phyloP scores from a whole-genome alignment of 2,113 vertebrate species.

The Cyanoderma ruficeps region DNA sequence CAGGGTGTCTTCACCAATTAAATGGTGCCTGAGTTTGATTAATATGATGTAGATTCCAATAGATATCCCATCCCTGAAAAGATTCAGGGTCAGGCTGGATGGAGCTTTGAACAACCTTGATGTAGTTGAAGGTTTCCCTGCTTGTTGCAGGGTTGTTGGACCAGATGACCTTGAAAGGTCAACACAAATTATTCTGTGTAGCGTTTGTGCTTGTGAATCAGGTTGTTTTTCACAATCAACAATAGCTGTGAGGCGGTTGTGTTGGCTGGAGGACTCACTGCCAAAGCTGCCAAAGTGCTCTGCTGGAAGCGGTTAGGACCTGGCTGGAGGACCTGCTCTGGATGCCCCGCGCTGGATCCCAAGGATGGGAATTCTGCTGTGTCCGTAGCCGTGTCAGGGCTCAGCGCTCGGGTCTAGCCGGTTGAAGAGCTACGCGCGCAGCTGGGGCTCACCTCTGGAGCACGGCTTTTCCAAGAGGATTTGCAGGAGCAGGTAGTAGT shows the following conservation, averaged over 20 bases:
- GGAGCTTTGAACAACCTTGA: neutral
- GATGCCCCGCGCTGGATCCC: neutral
- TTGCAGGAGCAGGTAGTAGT: neutral
- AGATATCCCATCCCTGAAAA: neutral
- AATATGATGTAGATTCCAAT: neutral
- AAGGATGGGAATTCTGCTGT: neutral
- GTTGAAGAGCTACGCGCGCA: fast-evolving
- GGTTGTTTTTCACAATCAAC: neutral
- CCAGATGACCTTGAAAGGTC: neutral
- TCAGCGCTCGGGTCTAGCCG: neutral
- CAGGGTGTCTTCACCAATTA: neutral
- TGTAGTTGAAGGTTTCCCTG: neutral
- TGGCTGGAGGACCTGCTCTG: neutral
- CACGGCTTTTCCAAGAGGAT: fast-evolving
- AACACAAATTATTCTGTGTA: neutral
- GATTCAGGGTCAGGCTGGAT: neutral
- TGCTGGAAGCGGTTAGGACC: neutral
- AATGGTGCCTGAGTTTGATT: neutral
- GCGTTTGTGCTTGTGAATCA: neutral
- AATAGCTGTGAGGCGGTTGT: neutral
- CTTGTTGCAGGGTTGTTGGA: neutral
- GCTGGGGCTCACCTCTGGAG: neutral
- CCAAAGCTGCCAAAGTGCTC: neutral
- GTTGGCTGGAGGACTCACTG: neutral
- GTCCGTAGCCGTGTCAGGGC: neutral